These are phyloP conservation scores for Fulmarus glacialis DNA, from an alignment of 2,113 vertebrate species.

Conservation along the genomic window DNA sequence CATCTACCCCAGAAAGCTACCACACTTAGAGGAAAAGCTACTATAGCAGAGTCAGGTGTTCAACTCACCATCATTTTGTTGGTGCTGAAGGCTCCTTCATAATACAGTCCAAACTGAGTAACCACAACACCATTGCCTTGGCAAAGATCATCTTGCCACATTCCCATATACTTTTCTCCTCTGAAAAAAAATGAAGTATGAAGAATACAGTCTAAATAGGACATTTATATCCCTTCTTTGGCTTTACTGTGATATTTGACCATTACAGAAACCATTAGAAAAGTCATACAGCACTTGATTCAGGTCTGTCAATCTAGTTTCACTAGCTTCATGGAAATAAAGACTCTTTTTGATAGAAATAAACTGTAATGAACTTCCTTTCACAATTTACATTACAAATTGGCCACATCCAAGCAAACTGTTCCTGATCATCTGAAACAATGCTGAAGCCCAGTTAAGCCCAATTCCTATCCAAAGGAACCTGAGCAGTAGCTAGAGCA, in stretches of 20 bases:
- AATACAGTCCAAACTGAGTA: constrained; percentile 97
- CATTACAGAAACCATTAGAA: background rate
- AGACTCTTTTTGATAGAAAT: background rate
- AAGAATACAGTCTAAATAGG: background rate
- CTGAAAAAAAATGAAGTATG: constrained; percentile 64
- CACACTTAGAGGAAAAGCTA: background rate
- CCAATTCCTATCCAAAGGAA: background rate
- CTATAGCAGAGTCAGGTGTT: background rate
- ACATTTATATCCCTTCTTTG: background rate
- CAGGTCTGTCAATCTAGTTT: background rate
- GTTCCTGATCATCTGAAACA: background rate
- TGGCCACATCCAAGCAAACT: background rate
- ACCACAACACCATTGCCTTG: constrained; percentile 95
- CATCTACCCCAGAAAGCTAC: background rate
- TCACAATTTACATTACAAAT: background rate
- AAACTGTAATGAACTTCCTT: background rate
- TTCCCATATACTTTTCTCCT: constrained; percentile 98
- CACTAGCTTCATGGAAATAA: background rate
- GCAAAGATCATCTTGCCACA: constrained; percentile 93
- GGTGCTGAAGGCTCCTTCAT: constrained; percentile 92
- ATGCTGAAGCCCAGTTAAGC: background rate
- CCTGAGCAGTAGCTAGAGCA: background rate
- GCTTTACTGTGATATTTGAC: background rate
- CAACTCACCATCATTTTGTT: constrained; percentile 97
- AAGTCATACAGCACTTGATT: background rate